A percentile compares a stretch with the other conserved stretches of the same genome.
phyloP scores from a whole-genome alignment of 2,888 invertebrate species.

The Drosophila greeni region DNA sequence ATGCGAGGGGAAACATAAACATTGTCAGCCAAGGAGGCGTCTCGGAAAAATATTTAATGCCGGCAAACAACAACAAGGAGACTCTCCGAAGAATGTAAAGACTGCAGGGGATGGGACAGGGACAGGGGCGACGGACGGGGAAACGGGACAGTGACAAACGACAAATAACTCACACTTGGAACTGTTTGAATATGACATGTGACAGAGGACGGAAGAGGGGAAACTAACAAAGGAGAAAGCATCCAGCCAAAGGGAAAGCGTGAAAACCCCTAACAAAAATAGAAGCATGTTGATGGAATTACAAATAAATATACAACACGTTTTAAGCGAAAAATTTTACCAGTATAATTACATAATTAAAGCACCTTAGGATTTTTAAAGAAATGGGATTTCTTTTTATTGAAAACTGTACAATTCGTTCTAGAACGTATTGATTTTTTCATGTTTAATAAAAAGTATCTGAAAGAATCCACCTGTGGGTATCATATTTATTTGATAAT shows the following conservation, averaged over 20 bases:
- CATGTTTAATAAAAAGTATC: too few species aligned
- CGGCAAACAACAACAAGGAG: conserved; percentile 59
- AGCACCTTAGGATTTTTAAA: too few species aligned
- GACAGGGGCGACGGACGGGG: neutral
- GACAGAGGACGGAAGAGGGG: conserved; percentile 40
- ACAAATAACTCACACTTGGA: conserved; percentile 71
- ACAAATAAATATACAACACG: neutral
- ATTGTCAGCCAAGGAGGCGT: conserved; percentile 49
- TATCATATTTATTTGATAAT: too few species aligned
- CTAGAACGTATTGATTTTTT: too few species aligned
- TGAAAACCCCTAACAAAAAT: conserved; percentile 16
- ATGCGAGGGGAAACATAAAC: conserved; percentile 57
- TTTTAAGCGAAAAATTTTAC: neutral
- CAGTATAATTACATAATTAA: neutral
- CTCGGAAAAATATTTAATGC: conserved; percentile 71
- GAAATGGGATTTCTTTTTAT: too few species aligned
- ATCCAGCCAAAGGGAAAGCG: conserved; percentile 22
- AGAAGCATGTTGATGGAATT: conserved; percentile 1
- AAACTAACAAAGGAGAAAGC: conserved; percentile 35
- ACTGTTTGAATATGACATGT: conserved; percentile 70
- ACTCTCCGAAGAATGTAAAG: conserved; percentile 50
- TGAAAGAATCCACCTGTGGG: too few species aligned
- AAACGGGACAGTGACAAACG: conserved; percentile 62
- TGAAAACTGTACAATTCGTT: too few species aligned
- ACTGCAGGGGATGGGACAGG: conserved; percentile 28